phyloP scores from a whole-genome alignment of 2,888 invertebrate species.

The Ennomos fuscantarius region DNA sequence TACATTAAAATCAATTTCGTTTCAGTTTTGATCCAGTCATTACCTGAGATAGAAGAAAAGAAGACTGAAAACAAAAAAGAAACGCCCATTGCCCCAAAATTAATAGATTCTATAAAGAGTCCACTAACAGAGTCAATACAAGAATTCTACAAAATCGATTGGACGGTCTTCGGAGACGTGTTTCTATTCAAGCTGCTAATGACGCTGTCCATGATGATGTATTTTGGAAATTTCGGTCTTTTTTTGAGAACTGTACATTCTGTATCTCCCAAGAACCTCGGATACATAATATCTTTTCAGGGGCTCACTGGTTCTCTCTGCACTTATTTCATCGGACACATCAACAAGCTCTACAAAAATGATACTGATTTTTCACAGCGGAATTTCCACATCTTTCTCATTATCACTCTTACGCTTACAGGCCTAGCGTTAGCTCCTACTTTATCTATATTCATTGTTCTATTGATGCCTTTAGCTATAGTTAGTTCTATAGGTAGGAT shows the following conservation, averaged over 20 bases:
- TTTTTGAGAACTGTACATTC: conserved; percentile 73
- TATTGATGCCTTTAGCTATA: conserved; percentile 77
- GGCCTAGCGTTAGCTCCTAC: conserved; percentile 67
- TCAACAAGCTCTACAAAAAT: conserved; percentile 70
- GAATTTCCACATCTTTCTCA: conserved; percentile 72
- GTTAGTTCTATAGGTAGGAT: conserved; percentile 75
- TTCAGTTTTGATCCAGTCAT: conserved; percentile 50
- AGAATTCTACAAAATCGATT: conserved; percentile 76
- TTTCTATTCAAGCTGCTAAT: conserved; percentile 79
- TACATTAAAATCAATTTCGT: conserved; percentile 22
- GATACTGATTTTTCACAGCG: conserved; percentile 67
- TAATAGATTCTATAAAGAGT: conserved; percentile 42
- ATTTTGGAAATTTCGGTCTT: conserved; percentile 76
- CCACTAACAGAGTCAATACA: conserved; percentile 60
- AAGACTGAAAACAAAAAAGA: conserved; percentile 31
- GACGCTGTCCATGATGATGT: conserved; percentile 75
- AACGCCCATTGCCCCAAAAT: conserved; percentile 35
- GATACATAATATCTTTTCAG: conserved; percentile 82
- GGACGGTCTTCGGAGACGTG: conserved; percentile 79
- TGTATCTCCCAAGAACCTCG: conserved; percentile 76
- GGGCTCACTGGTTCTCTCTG: conserved; percentile 72
- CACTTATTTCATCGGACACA: conserved; percentile 69
- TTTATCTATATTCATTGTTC: conserved; percentile 62
- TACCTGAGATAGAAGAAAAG: conserved; percentile 46
- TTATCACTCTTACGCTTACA: conserved; percentile 67